Evolutionary conservation across 2,113 vertebrate genomes (phyloP), one percentile per base, ranked within the genome.

Genomic region (Coturnix japonica): DNA sequence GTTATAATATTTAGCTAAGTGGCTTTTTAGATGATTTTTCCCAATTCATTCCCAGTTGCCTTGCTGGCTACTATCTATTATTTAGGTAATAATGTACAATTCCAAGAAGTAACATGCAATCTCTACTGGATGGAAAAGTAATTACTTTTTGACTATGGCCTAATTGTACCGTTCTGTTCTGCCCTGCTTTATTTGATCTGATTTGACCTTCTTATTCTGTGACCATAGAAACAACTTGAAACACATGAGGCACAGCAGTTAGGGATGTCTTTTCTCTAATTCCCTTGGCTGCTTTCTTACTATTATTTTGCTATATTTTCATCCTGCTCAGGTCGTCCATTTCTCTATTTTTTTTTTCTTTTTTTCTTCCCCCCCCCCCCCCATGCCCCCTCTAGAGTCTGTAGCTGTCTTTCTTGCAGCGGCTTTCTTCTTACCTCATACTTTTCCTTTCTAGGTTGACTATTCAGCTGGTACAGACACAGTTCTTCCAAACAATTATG

Each of bases 161-260:
- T 95, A 95, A 91, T 93, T 96, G 83, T 85, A 78, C 54, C 83
- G 66, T 79, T 82, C 83, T 87, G 22, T 53, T 94, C 46, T 65
- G 49, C 43, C 60, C 47, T 51, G 17, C 22, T 90, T 72, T 80
- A 85, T 87, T 87, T 81, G 75, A 79, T 95, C 71, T 93, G 63
- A 84, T 84, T 71, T 90, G 67, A 91, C 85, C 89, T 95, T 93
- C 87, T 65, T 74, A 86, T 80, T 87, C 91, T 91, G 95, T 85
- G 90, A 77, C 91, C 89, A 95, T 90, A 96, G 95, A 95, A 96
- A 96, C 93, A 91, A 82, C 61, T 82, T 66, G 74, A 87, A 46
- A 76, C 65, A 83, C 33, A 13, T 18, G 65, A 76, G 33, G 37
- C 56, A 70, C 33, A 77, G 66, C 35, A 67, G 61, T 80, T 89